Evolutionary conservation across 2,113 vertebrate species (phyloP).

Genomic region (Lophotis ruficrista): DNA sequence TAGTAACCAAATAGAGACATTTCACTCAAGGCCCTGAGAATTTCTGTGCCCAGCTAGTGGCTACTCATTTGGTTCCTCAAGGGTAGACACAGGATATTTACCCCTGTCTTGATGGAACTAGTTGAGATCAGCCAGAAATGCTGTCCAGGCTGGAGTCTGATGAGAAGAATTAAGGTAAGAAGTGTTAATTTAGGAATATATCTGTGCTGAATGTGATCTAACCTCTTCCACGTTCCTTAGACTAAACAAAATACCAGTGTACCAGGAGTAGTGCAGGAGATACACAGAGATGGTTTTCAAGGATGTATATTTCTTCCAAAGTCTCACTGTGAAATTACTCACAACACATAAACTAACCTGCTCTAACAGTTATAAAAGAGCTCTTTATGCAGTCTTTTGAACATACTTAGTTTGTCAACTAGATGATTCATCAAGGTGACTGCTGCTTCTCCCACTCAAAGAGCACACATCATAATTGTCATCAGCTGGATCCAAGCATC

Average conservation of each 20-base stretch:
- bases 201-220: not conserved
- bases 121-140: not conserved
- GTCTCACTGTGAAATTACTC: conserved; percentile 4
- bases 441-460: not conserved
- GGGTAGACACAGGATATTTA: not conserved
- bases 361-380: not conserved
- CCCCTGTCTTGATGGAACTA: not conserved
- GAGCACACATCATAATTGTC: not conserved
- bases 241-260: not conserved
- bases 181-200: not conserved
- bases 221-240: not conserved
- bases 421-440: conserved; percentile 33
- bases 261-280: not conserved
- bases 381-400: not conserved
- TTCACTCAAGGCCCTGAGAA: not conserved
- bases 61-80: not conserved
- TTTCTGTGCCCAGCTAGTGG: not conserved
- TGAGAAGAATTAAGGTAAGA: not conserved
- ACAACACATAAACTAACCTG: not conserved
- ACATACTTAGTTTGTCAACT: not conserved
- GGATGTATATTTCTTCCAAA: not conserved
- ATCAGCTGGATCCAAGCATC: not conserved
- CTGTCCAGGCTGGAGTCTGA: not conserved
- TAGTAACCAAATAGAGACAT: not conserved
- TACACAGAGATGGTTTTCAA: not conserved